Evolutionary conservation across 2,888 invertebrate genomes (phyloP).

Genomic region (Epinotia demarniana): DNA sequence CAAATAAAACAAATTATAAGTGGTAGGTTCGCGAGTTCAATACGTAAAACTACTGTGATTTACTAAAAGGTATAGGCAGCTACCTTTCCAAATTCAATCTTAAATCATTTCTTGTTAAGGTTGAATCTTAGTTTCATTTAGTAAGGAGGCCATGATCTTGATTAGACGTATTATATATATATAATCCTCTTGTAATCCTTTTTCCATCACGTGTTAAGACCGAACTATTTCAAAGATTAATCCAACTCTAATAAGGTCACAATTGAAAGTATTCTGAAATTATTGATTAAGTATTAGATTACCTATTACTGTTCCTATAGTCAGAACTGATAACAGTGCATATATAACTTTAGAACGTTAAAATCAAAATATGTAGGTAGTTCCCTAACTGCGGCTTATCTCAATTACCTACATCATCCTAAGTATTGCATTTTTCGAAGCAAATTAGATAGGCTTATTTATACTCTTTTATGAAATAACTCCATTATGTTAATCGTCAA

Average conservation of each 20-base stretch:
- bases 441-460: too few relatives aligned
- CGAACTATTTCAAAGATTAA: constrained; percentile 19
- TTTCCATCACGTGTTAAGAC: constrained; percentile 24
- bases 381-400: too few relatives aligned
- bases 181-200: constrained; percentile 56
- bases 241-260: not conserved
- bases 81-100: too few relatives aligned
- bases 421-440: too few relatives aligned
- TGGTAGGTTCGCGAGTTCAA: constrained; percentile 1
- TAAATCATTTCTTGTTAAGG: not conserved
- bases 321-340: not conserved
- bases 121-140: not conserved
- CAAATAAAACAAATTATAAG: constrained; percentile 28
- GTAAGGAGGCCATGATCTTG: constrained; percentile 12
- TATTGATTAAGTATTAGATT: not conserved
- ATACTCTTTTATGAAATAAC: too few relatives aligned
- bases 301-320: not conserved
- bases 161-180: constrained; percentile 31
- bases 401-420: too few relatives aligned
- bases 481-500: too few relatives aligned
- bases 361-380: too few relatives aligned
- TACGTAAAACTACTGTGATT: constrained; percentile 36
- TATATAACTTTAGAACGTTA: not conserved
- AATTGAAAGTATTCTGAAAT: not conserved
- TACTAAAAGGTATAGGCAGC: not conserved